Conservation (phyloP, 23 tunicate species). For the Ascidia mentula region DNA sequence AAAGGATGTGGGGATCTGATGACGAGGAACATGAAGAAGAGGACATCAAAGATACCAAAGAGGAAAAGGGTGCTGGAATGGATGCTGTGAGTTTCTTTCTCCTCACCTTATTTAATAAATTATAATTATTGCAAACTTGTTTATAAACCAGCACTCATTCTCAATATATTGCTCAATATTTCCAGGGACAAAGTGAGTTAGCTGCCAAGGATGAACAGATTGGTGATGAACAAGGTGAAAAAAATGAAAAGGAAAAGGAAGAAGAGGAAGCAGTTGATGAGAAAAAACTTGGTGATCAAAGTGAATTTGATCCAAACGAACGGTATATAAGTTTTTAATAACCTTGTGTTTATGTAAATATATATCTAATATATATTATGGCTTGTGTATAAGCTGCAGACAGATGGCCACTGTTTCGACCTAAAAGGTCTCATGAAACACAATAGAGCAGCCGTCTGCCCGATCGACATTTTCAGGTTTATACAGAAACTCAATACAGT, state of each 20-base stretch:
- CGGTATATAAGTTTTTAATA: slow-evolving; percentile 18
- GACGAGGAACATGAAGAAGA: slow-evolving; percentile 73
- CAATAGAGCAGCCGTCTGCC: too few relatives aligned
- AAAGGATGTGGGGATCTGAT: slow-evolving; percentile 90
- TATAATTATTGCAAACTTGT: too few relatives aligned
- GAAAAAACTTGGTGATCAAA: slow-evolving; percentile 44
- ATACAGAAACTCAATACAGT: too few relatives aligned
- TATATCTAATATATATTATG: too few relatives aligned
- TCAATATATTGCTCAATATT: background rate
- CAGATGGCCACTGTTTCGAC: too few relatives aligned
- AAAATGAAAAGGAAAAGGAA: slow-evolving; percentile 25
- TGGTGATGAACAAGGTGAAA: slow-evolving; percentile 39
- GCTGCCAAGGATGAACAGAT: slow-evolving; percentile 74
- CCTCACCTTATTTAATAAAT: too few relatives aligned
- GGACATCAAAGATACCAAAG: slow-evolving; percentile 6
- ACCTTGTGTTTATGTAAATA: too few relatives aligned
- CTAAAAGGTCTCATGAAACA: too few relatives aligned
- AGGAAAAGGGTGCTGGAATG: slow-evolving; percentile 72
- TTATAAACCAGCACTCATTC: background rate
- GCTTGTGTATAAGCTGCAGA: too few relatives aligned
- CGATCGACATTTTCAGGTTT: too few relatives aligned
- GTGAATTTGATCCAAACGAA: slow-evolving; percentile 68
- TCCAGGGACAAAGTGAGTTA: slow-evolving; percentile 62
- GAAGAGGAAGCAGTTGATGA: slow-evolving; percentile 25
- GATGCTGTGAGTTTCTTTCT: slow-evolving; percentile 33